A percentile compares a stretch with the other conserved stretches of the same genome.
Conservation (phyloP, 2,888 invertebrate species). For the Candidula unifasciata region DNA sequence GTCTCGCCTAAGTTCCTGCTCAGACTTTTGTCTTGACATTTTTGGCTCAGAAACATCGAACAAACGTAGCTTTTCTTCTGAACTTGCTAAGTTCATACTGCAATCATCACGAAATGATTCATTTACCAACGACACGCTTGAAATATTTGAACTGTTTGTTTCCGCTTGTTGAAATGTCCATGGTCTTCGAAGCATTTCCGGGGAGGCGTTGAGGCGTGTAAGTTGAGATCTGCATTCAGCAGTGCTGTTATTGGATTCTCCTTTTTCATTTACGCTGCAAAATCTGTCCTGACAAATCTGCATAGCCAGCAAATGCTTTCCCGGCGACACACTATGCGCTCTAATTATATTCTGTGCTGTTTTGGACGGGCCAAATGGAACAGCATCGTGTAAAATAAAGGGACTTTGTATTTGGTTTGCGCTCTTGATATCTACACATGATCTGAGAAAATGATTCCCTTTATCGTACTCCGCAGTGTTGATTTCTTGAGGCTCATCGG, state of each 20-base stretch:
- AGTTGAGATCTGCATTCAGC: background rate
- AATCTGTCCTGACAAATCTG: background rate
- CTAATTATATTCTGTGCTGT: background rate
- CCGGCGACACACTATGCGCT: background rate
- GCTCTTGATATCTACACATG: background rate
- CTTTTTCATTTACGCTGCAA: background rate
- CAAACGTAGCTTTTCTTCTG: background rate
- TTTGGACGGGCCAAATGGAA: background rate
- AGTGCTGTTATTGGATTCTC: background rate
- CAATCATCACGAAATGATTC: background rate
- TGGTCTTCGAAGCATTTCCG: background rate
- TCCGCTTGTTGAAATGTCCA: background rate
- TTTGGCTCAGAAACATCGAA: background rate
- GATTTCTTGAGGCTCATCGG: constrained; percentile 16
- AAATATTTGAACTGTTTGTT: background rate
- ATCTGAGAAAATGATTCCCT: background rate
- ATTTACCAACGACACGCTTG: background rate
- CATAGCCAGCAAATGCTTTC: background rate
- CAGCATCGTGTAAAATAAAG: background rate
- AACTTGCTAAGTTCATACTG: background rate
- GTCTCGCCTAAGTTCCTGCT: background rate
- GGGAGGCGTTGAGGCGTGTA: background rate
- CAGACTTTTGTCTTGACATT: background rate
- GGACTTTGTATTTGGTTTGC: background rate
- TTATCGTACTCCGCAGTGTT: background rate